Percentiles rank a stretch among this genome's conserved stretches.
Conservation (phyloP, 1,140 invertebrate genomes). For the Yoshiicerus persimilis region DNA sequence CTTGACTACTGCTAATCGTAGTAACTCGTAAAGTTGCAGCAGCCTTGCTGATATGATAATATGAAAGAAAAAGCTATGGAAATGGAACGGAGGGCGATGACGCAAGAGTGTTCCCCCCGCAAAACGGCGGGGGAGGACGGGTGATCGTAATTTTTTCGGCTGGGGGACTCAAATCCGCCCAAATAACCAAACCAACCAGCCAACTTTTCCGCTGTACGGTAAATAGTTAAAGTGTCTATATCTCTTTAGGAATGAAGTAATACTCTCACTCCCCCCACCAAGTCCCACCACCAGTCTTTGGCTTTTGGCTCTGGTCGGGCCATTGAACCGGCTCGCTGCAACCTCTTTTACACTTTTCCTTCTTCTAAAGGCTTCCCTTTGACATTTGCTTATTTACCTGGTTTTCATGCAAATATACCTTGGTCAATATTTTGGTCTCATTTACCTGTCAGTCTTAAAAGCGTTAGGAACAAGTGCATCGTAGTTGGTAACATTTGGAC, state of each 20-base stretch:
- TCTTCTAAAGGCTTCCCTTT: not conserved
- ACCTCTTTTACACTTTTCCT: not conserved
- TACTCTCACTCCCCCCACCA: not conserved
- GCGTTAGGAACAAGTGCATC: too few relatives aligned
- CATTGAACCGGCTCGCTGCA: not conserved
- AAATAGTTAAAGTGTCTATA: slow-evolving; percentile 16
- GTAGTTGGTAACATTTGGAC: too few relatives aligned
- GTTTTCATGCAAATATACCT: not conserved
- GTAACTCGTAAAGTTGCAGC: not conserved
- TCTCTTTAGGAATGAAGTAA: slow-evolving; percentile 3
- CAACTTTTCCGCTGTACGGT: not conserved
- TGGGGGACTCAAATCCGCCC: not conserved
- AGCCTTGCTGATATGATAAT: not conserved
- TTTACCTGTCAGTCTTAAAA: too few relatives aligned
- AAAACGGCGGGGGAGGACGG: slow-evolving; percentile 3
- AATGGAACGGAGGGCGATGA: slow-evolving; percentile 18
- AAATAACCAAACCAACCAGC: slow-evolving; percentile 8
- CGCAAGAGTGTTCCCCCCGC: slow-evolving; percentile 1
- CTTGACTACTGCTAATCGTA: not conserved
- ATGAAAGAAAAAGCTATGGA: slow-evolving; percentile 1
- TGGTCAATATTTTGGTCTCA: too few relatives aligned
- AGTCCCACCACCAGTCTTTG: not conserved
- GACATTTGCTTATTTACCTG: not conserved
- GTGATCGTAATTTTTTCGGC: not conserved
- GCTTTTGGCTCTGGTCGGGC: slow-evolving; percentile 2